Percentiles rank a stretch among this genome's conserved stretches.
Conservation (phyloP, 2,113 vertebrate genomes). For the Trogon melanurus region DNA sequence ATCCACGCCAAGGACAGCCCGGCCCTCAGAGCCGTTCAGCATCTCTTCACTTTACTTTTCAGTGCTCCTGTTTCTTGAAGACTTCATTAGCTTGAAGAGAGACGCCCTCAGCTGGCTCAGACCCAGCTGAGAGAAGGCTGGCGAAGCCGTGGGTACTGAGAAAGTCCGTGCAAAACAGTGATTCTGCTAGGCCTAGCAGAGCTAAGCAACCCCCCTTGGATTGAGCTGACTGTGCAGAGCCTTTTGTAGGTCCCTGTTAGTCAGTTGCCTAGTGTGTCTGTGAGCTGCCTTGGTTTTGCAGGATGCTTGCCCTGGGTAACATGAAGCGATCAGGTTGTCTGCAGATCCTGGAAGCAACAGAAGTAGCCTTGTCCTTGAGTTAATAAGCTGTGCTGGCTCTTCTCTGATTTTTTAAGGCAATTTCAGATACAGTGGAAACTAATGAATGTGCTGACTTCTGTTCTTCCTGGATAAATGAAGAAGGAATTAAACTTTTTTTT, state of each 20-base stretch:
- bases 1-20: background rate
- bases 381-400: background rate
- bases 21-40: background rate
- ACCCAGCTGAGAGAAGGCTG: background rate
- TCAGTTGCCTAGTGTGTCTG: background rate
- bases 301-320: background rate
- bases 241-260: background rate
- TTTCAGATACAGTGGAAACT: background rate
- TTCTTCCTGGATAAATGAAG: background rate
- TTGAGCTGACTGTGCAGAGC: background rate
- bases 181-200: background rate
- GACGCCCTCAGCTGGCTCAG: background rate
- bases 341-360: background rate
- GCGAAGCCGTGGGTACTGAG: background rate
- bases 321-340: background rate
- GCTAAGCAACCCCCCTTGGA: background rate
- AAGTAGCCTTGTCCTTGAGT: background rate
- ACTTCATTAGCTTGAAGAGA: background rate
- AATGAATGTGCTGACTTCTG: background rate
- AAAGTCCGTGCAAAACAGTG: background rate
- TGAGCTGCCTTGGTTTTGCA: background rate
- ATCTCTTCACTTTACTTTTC: background rate
- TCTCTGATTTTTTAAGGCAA: background rate
- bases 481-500: background rate
- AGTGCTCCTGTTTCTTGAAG: background rate